Percentiles rank a stretch among this genome's conserved stretches.
phyloP scores from a whole-genome alignment of 1,140 invertebrate genomes.

The Calosoma granatense region DNA sequence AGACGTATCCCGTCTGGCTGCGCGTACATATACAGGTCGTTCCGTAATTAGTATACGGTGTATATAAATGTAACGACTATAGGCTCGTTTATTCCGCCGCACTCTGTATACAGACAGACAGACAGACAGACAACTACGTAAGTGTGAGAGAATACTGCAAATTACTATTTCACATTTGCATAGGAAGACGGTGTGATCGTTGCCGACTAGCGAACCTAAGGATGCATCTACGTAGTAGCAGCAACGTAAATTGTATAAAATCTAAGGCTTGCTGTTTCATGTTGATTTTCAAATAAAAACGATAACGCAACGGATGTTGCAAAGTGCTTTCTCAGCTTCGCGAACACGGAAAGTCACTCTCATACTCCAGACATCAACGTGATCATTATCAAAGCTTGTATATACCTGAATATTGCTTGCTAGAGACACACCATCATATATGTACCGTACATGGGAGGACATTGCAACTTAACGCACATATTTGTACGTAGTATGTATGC shows the following conservation, averaged over 20 bases:
- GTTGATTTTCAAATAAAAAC: conserved; percentile 6
- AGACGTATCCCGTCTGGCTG: neutral
- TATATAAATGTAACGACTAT: neutral
- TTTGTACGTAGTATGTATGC: conserved; percentile 14
- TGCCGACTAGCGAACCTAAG: neutral
- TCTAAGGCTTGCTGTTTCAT: neutral
- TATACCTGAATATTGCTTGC: neutral
- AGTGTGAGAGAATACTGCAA: neutral
- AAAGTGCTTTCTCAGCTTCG: neutral
- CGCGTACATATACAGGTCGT: neutral
- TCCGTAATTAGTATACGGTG: neutral
- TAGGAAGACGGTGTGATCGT: neutral
- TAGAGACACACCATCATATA: neutral
- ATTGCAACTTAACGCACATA: no score
- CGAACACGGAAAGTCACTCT: conserved; percentile 5
- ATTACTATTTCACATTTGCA: neutral
- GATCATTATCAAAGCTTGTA: conserved; percentile 1
- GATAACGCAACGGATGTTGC: neutral
- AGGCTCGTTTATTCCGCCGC: neutral
- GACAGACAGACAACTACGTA: neutral
- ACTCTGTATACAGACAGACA: neutral
- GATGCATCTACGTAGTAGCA: neutral
- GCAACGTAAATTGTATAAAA: conserved; percentile 8
- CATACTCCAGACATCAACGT: neutral
- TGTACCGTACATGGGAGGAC: no score